Evolutionary conservation across 2,797 vertebrate genomes (phyloP).

Genomic region (Falco berigora): DNA sequence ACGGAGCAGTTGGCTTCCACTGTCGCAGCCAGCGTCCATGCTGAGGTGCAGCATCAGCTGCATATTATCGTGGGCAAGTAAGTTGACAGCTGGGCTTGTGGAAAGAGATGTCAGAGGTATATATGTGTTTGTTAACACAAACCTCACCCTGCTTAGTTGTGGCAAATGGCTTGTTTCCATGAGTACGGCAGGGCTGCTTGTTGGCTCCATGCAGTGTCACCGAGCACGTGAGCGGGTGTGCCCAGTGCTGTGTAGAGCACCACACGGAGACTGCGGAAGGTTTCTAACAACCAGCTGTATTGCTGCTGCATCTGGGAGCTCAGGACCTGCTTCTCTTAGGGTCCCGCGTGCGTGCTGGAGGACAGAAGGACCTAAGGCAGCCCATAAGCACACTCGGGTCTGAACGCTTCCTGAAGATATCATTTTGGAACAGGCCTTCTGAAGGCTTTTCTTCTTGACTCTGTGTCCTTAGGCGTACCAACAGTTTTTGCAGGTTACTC

Average conservation of each 20-base stretch:
- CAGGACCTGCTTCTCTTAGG: not conserved
- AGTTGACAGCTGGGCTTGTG: conserved; percentile 35
- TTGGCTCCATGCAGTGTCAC: not conserved
- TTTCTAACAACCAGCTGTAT: not conserved
- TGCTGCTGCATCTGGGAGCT: not conserved
- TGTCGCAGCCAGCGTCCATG: conserved; percentile 80
- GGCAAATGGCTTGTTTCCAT: not conserved
- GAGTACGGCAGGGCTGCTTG: not conserved
- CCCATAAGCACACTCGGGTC: not conserved
- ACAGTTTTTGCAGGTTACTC: not conserved
- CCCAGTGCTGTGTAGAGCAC: not conserved
- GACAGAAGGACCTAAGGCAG: not conserved
- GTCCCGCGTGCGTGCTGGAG: fast-evolving
- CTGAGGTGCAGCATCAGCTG: conserved; percentile 93
- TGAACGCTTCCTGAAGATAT: not conserved
- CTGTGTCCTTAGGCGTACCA: not conserved
- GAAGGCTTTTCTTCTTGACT: not conserved
- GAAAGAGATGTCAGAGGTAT: not conserved
- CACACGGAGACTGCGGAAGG: not conserved
- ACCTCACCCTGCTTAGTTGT: not conserved
- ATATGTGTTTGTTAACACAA: fast-evolving
- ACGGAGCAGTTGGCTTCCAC: conserved; percentile 86
- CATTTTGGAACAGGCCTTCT: not conserved
- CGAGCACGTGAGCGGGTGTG: not conserved
- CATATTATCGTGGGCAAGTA: conserved; percentile 93